These are phyloP conservation scores for Pteruthius melanotis DNA, from an alignment of 2,113 vertebrate genomes.

Conservation along the genomic window DNA sequence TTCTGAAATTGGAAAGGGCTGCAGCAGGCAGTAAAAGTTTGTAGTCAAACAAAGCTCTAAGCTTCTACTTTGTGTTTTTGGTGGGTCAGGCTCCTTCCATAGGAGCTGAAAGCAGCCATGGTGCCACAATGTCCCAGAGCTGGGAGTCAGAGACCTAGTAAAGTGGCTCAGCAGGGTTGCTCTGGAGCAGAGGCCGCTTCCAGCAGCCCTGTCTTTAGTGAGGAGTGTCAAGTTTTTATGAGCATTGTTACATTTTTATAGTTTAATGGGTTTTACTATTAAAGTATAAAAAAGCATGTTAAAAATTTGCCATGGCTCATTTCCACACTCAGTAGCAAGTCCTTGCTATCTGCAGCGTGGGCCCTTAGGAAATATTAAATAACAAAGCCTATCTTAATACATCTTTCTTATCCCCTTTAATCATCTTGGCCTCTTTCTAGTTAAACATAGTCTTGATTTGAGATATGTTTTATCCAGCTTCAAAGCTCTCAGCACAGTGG, in stretches of 20 bases:
- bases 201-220: background rate
- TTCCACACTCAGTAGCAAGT: conserved; percentile 35
- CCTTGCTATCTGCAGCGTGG: background rate
- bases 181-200: conserved; percentile 23
- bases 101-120: background rate
- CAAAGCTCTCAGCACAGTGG: background rate
- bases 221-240: conserved; percentile 56
- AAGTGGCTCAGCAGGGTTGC: conserved; percentile 17
- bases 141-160: conserved; percentile 47
- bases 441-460: background rate
- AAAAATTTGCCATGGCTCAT: conserved; percentile 34
- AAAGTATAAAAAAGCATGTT: conserved; percentile 53
- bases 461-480: background rate
- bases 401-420: conserved; percentile 1
- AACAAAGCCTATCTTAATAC: background rate
- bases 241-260: conserved; percentile 53
- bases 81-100: background rate
- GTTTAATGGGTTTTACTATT: conserved; percentile 50
- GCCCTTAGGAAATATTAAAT: conserved; percentile 20
- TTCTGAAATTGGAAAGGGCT: conserved; percentile 25
- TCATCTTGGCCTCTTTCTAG: background rate
- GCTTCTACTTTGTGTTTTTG: conserved; percentile 15
- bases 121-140: conserved; percentile 47
- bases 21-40: conserved; percentile 37
- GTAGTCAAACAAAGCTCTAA: conserved; percentile 12